Evolutionary conservation across 2,797 vertebrate species (phyloP).

Genomic region (Hypotaenidia okinawae): DNA sequence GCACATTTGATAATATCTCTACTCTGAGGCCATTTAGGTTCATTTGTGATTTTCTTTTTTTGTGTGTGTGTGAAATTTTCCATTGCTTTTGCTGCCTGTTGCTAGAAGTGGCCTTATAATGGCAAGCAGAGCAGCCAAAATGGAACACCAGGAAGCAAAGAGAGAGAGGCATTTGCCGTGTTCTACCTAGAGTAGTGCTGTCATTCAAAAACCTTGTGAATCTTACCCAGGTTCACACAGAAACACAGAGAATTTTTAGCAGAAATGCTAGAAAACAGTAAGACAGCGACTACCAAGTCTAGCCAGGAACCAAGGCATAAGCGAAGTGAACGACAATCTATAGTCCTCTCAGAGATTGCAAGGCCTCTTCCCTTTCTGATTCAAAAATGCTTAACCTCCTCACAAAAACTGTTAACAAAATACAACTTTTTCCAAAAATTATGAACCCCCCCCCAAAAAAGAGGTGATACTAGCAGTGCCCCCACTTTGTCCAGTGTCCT

Average conservation of each 20-base stretch:
- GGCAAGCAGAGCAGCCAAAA: background rate
- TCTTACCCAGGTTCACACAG: background rate
- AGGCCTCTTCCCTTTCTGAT: background rate
- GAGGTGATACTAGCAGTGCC: background rate
- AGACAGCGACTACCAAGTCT: too few relatives aligned
- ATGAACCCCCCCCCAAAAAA: background rate
- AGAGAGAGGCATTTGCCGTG: background rate
- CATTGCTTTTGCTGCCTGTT: background rate
- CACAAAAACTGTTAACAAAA: background rate
- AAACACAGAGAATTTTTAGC: background rate
- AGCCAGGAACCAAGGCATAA: background rate
- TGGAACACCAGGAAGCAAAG: background rate
- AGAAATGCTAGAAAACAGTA: background rate
- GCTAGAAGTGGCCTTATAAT: background rate
- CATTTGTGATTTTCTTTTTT: background rate
- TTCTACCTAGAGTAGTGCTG: background rate
- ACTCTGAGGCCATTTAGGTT: background rate
- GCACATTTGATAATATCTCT: background rate
- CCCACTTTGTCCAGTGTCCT: accelerated
- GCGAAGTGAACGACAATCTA: background rate
- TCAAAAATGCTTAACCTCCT: background rate
- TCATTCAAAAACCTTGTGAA: background rate
- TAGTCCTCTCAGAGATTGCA: background rate
- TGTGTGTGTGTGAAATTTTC: background rate
- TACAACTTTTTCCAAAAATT: background rate